Evolutionary conservation across 2,113 vertebrate species (phyloP).

Genomic region (Aptenodytes forsteri): DNA sequence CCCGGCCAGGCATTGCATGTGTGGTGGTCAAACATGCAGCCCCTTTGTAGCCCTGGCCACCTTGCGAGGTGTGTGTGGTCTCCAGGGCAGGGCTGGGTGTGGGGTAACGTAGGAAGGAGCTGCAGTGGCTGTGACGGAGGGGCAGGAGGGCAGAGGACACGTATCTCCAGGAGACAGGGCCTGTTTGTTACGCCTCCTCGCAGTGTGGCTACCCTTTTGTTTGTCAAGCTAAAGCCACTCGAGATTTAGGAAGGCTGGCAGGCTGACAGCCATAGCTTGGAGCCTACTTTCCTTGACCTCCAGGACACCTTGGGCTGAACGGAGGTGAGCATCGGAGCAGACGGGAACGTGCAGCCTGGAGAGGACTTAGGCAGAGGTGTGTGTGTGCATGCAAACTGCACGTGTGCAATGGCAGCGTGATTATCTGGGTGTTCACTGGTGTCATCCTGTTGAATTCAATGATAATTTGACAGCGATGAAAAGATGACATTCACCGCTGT

Average conservation of each 20-base stretch:
- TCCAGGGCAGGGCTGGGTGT: not conserved
- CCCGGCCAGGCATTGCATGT: not conserved
- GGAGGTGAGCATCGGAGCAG: not conserved
- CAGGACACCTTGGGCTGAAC: not conserved
- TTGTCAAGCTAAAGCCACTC: not conserved
- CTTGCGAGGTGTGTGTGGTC: fast-evolving
- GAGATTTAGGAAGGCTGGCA: not conserved
- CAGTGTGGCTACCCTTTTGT: not conserved
- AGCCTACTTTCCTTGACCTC: not conserved
- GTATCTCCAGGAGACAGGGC: not conserved
- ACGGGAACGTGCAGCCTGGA: not conserved
- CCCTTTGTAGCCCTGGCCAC: not conserved
- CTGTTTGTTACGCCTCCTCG: not conserved
- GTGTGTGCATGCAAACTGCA: not conserved
- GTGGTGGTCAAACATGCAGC: not conserved
- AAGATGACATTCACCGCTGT: not conserved
- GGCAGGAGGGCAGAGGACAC: not conserved
- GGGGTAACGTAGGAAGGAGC: not conserved
- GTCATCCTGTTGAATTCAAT: not conserved
- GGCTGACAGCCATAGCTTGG: not conserved
- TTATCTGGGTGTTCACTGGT: not conserved
- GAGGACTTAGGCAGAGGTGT: not conserved
- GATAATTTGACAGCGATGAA: not conserved
- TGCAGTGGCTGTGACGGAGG: not conserved
- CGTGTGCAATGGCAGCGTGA: fast-evolving